Conservation (phyloP, 2,113 vertebrate species). For the Gopherus evgoodei region DNA sequence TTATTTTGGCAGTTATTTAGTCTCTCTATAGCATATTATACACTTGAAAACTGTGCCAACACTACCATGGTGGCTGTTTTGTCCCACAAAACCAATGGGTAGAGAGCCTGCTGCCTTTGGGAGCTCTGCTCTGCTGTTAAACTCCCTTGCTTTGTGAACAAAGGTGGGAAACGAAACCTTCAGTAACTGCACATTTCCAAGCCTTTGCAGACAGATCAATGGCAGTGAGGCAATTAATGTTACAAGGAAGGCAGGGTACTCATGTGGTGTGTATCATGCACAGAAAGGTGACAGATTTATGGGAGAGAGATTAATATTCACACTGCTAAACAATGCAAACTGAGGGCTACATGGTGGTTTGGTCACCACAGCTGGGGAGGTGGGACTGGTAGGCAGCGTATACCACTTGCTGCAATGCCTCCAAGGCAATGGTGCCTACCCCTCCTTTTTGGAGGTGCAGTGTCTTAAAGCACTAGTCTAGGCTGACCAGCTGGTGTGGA, state of each 20-base stretch:
- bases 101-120: neutral
- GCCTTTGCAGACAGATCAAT: constrained; percentile 3
- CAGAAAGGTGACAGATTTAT: neutral
- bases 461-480: neutral
- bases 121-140: neutral
- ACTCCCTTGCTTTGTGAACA: neutral
- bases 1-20: neutral
- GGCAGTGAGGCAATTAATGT: neutral
- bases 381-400: rapidly evolving
- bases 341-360: neutral
- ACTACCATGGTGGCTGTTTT: neutral
- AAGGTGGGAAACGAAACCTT: constrained; percentile 32
- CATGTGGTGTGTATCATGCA: neutral
- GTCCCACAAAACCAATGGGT: neutral
- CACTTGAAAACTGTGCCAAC: neutral
- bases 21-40: neutral
- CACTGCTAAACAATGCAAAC: neutral
- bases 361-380: neutral
- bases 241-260: neutral
- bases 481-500: neutral
- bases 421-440: rapidly evolving
- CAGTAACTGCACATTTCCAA: constrained; percentile 23
- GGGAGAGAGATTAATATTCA: neutral
- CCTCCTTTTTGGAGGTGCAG: neutral
- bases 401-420: neutral